Evolutionary conservation across 2,888 invertebrate genomes (phyloP), one percentile per base, ranked within the genome.

Genomic region (Cremastinae sp.): DNA sequence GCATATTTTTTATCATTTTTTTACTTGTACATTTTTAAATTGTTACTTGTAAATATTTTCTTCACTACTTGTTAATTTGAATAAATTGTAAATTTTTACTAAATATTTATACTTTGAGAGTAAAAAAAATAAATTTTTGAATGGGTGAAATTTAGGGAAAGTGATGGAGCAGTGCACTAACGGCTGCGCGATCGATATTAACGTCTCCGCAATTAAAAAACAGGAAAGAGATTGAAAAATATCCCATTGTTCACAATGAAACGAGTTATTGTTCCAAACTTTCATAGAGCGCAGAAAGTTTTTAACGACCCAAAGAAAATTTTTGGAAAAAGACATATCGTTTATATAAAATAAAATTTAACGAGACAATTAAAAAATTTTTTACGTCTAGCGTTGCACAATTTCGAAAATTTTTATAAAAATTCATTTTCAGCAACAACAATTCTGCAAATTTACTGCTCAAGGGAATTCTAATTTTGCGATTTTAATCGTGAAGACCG

Each of bases 271-370:
- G 34, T 43, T 41, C 51, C 18, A 10, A 22, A 51, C 14, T 43
- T 20, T 41, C 43, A 0, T 22, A 34, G 41, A 22, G 9, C n/a
- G 36, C 1, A 16, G 14, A 8, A 34, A 43, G n/a, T 59, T n/a
- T 70, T 70, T 20, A 53, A 70, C 14, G 69, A 70, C 51, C 61
- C 41, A 18, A 18, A 14, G 36, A 56, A 36, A 16, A 16, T 28
- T 28, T 53, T 2, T 18, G 8, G n/a, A 38, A 5, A 10, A 28
- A 12, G 43, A 53, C 22, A n/a, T 54, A 36, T 36, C 16, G n/a
- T 4, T 41, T 9, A 38, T 51, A 20, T 18, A 16, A 49, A 62
- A 51, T 3, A 28, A 18, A 62, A 49, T 10, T 5, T n/a, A 10
- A 18, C n/a, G 14, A 16, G 34, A 16, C 12, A 47, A 62, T 62